Conservation (phyloP, 2,797 vertebrate species). For the Capromys pilorides region DNA sequence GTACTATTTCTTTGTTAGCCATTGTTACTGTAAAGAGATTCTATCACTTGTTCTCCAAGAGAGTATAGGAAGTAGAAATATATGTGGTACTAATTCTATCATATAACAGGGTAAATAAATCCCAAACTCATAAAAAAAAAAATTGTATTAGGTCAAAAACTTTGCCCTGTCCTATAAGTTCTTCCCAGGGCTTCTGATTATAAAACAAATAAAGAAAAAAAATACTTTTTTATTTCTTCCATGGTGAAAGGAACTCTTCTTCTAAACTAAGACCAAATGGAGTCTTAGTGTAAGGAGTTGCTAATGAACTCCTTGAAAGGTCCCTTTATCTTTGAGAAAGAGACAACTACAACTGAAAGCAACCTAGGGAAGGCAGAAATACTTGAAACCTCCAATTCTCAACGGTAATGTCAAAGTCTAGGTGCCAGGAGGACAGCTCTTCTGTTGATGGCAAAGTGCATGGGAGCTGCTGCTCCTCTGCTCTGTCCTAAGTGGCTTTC, state of each 20-base stretch:
- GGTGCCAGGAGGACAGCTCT: neutral
- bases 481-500: neutral
- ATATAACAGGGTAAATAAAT: conserved; percentile 21
- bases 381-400: conserved; percentile 28
- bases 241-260: conserved; percentile 43
- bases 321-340: conserved; percentile 48
- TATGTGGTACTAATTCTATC: neutral
- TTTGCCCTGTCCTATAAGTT: neutral
- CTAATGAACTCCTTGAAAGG: neutral
- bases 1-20: conserved; percentile 1
- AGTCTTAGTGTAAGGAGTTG: neutral
- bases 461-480: neutral
- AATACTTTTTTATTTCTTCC: neutral
- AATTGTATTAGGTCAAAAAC: conserved; percentile 11
- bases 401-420: neutral
- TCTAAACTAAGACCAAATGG: neutral
- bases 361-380: conserved; percentile 31
- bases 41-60: conserved; percentile 16
- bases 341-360: conserved; percentile 20
- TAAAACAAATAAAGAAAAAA: conserved; percentile 45
- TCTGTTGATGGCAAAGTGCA: neutral
- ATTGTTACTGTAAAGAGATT: neutral
- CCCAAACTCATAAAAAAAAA: neutral
- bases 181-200: conserved; percentile 11
- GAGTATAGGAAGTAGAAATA: conserved; percentile 36